Base-by-base conservation (phyloP, 1,140 invertebrate species). In the Achatina immaculata region DNA sequence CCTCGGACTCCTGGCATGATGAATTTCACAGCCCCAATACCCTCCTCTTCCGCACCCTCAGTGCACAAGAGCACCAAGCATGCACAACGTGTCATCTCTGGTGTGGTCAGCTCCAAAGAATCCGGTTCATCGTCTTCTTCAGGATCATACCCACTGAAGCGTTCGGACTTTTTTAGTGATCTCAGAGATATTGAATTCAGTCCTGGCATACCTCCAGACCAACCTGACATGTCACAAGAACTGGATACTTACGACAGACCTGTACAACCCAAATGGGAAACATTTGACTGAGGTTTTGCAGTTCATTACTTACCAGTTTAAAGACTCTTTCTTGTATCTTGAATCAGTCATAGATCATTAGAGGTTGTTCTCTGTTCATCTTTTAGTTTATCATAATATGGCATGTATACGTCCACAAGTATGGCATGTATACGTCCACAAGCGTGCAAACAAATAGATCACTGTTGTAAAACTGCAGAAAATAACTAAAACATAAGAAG, bases 81-180 rank as follows among this genome's bases (percentile, higher is more conserved):
- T 34, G 16, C 9, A 6, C 58, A 31, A 4, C n/a, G 16, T 62
- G 9, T 31, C 11, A 62, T n/a, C 4, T 62, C 58, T 31, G 28
- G 58, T 62, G 58, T 6, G 28, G 58, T 62, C 16, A 31, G 31
- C n/a, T 62, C 58, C n/a, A 62, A 28, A 31, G 9, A 31, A 4
- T 62, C 58, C 21, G 31, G 58, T 34, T 62, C 51, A 55, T 55
- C 58, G n/a, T 55, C 58, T 62, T 62, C 58, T 2, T 62, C 58
- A 31, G 58, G 58, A 1, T 21, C 58, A 31, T 31, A 28, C 28
- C 31, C 28, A 62, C 16, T 31, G 58, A 62, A 31, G 58, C 58
- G 16, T 2, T 31, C n/a, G 31, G 58, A 62, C 28, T 62, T 2
- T 34, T 62, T 62, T 4, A 31, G n/a, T 31, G 58, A 62, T 62